Evolutionary conservation across 35 echinoderm and acorn worm genomes (phyloP).

Genomic region (Heliocidaris tuberculata): DNA sequence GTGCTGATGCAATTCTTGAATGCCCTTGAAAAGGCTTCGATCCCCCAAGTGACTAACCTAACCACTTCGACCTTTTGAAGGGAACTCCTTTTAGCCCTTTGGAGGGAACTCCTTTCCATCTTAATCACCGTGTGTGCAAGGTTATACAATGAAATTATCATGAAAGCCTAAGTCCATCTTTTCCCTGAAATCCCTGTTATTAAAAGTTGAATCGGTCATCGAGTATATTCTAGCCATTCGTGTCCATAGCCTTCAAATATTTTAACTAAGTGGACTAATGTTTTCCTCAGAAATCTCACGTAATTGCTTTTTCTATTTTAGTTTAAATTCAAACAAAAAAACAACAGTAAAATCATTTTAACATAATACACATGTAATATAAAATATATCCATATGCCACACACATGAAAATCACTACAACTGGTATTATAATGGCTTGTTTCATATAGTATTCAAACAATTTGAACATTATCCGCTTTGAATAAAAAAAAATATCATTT

Average conservation of each 20-base stretch:
- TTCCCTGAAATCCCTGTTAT: neutral
- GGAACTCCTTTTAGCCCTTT: neutral
- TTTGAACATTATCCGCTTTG: too few species aligned
- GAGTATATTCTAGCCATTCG: neutral
- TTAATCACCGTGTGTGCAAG: neutral
- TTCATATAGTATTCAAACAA: too few species aligned
- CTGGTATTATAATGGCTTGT: too few species aligned
- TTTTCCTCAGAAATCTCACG: neutral
- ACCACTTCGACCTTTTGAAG: neutral
- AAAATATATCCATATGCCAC: too few species aligned
- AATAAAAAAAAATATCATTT: too few species aligned
- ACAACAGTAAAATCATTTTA: too few species aligned
- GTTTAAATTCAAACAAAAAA: too few species aligned
- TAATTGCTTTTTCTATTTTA: neutral
- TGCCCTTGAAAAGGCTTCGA: neutral
- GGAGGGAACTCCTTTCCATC: neutral
- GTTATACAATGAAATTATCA: neutral
- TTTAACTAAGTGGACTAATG: neutral
- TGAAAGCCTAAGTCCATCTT: neutral
- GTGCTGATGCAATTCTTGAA: neutral
- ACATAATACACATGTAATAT: too few species aligned
- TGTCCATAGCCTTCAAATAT: neutral
- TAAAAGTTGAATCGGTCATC: conserved; percentile 4
- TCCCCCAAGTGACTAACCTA: neutral
- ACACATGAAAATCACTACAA: too few species aligned